Conservation (phyloP, 92 coral and sea anemone species). For the Porites lobata region DNA sequence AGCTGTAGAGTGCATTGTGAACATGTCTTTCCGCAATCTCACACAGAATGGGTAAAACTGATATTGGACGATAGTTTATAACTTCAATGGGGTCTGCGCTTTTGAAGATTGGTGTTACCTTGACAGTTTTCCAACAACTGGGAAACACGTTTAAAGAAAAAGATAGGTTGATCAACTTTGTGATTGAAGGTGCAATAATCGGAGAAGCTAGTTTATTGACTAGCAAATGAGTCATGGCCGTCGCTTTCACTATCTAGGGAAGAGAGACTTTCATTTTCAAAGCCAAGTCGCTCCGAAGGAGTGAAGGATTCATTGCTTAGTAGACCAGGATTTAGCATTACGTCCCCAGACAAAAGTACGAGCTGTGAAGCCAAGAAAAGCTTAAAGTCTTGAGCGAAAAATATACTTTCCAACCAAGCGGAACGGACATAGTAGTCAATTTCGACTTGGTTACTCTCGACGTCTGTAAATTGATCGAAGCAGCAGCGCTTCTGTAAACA, state of each 20-base stretch:
- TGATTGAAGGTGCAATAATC: too few species aligned
- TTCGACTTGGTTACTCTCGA: background rate
- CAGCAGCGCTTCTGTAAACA: constrained; percentile 36
- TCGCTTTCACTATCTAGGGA: constrained; percentile 65
- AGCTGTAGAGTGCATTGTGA: too few species aligned
- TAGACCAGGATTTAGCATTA: constrained; percentile 64
- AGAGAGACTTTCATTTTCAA: constrained; percentile 55
- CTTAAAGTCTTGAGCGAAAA: constrained; percentile 45
- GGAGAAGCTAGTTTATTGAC: constrained; percentile 5
- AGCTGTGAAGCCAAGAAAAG: constrained; percentile 54
- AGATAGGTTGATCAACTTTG: too few species aligned
- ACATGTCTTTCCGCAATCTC: too few species aligned
- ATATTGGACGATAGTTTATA: too few species aligned
- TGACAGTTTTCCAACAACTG: too few species aligned
- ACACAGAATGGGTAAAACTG: too few species aligned
- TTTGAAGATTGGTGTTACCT: too few species aligned
- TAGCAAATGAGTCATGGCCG: constrained; percentile 22
- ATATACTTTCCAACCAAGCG: constrained; percentile 47
- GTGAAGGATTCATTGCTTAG: constrained; percentile 39
- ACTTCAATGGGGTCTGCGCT: too few species aligned
- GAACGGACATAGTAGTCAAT: constrained; percentile 31
- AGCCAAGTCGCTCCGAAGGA: constrained; percentile 28
- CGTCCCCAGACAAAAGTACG: constrained; percentile 53
- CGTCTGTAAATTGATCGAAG: constrained; percentile 11
- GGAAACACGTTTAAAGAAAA: too few species aligned